These are phyloP conservation scores for Eurois occulta DNA, from an alignment of 2,888 invertebrate species.

Conservation along the genomic window DNA sequence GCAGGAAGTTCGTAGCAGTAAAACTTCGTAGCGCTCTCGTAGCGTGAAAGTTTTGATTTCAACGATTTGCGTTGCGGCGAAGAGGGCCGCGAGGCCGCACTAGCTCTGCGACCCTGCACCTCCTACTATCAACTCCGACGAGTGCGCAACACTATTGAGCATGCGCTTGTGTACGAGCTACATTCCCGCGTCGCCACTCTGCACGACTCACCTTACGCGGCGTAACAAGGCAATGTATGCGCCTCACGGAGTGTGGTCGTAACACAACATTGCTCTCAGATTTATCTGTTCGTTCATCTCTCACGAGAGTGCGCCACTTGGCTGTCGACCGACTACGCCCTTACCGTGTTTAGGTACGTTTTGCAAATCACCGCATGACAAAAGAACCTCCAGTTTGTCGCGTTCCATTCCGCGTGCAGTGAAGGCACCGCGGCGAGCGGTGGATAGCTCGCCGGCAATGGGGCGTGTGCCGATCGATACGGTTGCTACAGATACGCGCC, in stretches of 20 bases:
- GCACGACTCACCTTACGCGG: background rate
- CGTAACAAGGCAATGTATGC: slow-evolving; percentile 74
- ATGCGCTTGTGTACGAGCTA: slow-evolving; percentile 43
- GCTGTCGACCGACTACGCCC: slow-evolving; percentile 85
- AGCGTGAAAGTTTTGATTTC: slow-evolving; percentile 91
- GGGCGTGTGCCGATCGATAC: slow-evolving; percentile 85
- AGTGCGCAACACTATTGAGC: slow-evolving; percentile 31
- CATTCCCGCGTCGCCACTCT: slow-evolving; percentile 66
- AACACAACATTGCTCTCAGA: slow-evolving; percentile 72
- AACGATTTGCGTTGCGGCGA: slow-evolving; percentile 90
- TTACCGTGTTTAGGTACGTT: slow-evolving; percentile 84
- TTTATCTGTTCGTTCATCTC: slow-evolving; percentile 88
- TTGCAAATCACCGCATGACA: slow-evolving; percentile 81
- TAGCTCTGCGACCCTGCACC: slow-evolving; percentile 85
- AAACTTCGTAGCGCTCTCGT: slow-evolving; percentile 90
- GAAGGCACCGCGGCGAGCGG: slow-evolving; percentile 54
- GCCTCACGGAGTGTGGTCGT: slow-evolving; percentile 39
- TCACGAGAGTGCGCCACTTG: slow-evolving; percentile 90
- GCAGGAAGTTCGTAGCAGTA: slow-evolving; percentile 91
- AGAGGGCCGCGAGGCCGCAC: slow-evolving; percentile 88
- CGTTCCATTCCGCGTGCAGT: slow-evolving; percentile 82
- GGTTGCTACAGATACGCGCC: slow-evolving; percentile 72
- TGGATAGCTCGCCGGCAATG: slow-evolving; percentile 80
- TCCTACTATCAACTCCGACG: slow-evolving; percentile 66
- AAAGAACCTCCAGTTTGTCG: slow-evolving; percentile 75